A percentile compares a stretch with the other conserved stretches of the same genome.
Evolutionary conservation across 1,140 invertebrate genomes (phyloP).

Genomic region (Manduca sexta): DNA sequence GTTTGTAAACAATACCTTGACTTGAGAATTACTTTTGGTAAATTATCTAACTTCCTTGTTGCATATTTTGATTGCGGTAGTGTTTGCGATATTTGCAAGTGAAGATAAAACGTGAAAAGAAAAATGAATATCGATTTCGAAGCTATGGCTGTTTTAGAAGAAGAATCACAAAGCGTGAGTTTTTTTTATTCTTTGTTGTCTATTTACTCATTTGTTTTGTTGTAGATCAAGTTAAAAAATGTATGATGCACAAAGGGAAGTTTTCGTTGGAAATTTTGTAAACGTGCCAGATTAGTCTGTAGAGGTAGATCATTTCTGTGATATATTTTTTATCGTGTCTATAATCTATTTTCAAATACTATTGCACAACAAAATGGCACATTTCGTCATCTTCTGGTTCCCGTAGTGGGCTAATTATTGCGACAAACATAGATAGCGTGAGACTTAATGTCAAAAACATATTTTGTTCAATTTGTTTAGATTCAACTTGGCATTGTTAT

Average conservation of each 20-base stretch:
- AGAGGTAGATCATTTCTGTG: not conserved
- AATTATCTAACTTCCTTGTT: slow-evolving; percentile 37
- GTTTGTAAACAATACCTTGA: slow-evolving; percentile 68
- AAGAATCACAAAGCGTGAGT: slow-evolving; percentile 65
- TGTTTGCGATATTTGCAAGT: slow-evolving; percentile 3
- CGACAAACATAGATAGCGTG: not conserved
- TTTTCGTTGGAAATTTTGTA: not conserved
- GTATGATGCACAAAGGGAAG: not conserved
- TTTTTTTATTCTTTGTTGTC: slow-evolving; percentile 42
- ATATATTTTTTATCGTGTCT: not conserved
- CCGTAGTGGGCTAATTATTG: no score
- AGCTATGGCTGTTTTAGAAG: slow-evolving; percentile 64
- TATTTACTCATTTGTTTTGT: slow-evolving; percentile 10
- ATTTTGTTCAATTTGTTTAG: not conserved
- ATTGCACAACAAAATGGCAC: slow-evolving; percentile 47
- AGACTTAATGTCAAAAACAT: not conserved
- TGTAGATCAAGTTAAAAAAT: not conserved
- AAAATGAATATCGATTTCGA: slow-evolving; percentile 68
- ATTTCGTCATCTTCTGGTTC: slow-evolving; percentile 23
- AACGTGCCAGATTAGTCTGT: not conserved
- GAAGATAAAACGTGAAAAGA: not conserved
- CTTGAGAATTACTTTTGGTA: slow-evolving; percentile 22
- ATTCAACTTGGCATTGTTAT: not conserved
- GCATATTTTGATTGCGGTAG: slow-evolving; percentile 12
- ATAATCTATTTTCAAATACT: slow-evolving; percentile 20